Conservation (phyloP, 2,888 invertebrate species). For the Sturmia bella region DNA sequence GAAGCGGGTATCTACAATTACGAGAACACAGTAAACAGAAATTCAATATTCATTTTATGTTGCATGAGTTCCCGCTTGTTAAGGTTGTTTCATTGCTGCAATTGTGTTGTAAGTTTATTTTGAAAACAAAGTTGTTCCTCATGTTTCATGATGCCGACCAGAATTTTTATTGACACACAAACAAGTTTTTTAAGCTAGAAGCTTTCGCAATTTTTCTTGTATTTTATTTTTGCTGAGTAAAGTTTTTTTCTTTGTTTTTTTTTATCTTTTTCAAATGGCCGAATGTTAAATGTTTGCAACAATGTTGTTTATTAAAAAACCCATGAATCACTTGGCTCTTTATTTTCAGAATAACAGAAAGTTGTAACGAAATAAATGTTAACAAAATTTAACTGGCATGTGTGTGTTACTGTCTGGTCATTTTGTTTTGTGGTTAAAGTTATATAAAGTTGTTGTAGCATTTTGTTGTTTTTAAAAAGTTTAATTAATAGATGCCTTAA, state of each 20-base stretch:
- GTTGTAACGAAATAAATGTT: not conserved
- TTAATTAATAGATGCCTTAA: slow-evolving; percentile 66
- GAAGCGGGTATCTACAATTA: slow-evolving; percentile 1
- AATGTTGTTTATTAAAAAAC: slow-evolving; percentile 60
- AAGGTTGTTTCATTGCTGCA: slow-evolving; percentile 20
- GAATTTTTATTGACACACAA: slow-evolving; percentile 4
- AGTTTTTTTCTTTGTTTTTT: not conserved
- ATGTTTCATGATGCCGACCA: not conserved
- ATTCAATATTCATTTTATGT: slow-evolving; percentile 36
- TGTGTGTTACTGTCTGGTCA: slow-evolving; percentile 17
- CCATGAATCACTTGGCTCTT: slow-evolving; percentile 56
- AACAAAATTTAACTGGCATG: not conserved
- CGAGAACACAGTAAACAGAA: slow-evolving; percentile 22
- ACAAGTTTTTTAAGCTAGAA: slow-evolving; percentile 5
- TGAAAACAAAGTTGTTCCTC: slow-evolving; percentile 45
- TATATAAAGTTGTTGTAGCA: slow-evolving; percentile 42
- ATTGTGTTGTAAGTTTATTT: slow-evolving; percentile 34
- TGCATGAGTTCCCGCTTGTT: slow-evolving; percentile 11
- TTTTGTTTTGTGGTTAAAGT: slow-evolving; percentile 51
- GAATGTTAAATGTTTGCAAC: slow-evolving; percentile 51
- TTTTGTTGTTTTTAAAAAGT: slow-evolving; percentile 41
- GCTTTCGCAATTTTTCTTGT: not conserved
- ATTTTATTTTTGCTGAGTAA: not conserved
- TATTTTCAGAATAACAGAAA: slow-evolving; percentile 25
- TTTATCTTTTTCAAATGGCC: slow-evolving; percentile 45